Base-by-base conservation (phyloP, 2,113 vertebrate species). In the Rhadina sibilatrix region DNA sequence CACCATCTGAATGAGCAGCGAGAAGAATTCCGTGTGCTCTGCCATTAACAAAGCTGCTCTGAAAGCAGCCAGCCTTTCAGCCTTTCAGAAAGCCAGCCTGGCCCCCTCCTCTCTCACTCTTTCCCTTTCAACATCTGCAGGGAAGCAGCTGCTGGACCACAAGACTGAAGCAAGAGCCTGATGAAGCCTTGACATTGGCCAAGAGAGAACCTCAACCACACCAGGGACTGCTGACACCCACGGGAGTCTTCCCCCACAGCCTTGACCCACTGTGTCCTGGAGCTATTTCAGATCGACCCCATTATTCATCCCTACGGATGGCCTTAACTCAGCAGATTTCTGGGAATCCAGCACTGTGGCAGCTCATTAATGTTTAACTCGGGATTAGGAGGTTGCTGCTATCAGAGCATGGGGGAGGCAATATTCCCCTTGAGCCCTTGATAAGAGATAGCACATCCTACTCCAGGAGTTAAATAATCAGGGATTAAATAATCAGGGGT, bases 321-420 rank as follows among this genome's bases (percentile, higher is more conserved):
- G 76, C 49, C 80, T 79, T 11, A 75, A 28, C 61, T 53, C 40
- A 5, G 20, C n/a, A 35, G 65, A 9, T 88, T 95, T 68, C 69
- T 68, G 69, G 57, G 71, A 92, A 90, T 33, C 25, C 79, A 22
- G 60, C 1, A 0, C 59, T 7, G 0, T 2, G 71, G 35, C 44
- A 31, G 15, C 33, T 89, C 31, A 1, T 93, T 92, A 94, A 92
- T 90, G 44, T 87, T 96, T 95, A 96, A 96, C 92, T 50, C 60
- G 21, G 7, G 56, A 15, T 1, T 27, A 30, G 4, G 40, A 13
- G 6, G 2, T 53, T 47, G 72, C 30, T 87, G 65, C 44, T 77
- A 57, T 65, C 79, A 8, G 50, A 1, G n/a, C 4, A 7, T 2
- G 0, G 18, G 4, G 4, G 7, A 74, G 25, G 53, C 0, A 2